Evolutionary conservation across 1,140 invertebrate species (phyloP).

Genomic region (Xylocopa sonorina): DNA sequence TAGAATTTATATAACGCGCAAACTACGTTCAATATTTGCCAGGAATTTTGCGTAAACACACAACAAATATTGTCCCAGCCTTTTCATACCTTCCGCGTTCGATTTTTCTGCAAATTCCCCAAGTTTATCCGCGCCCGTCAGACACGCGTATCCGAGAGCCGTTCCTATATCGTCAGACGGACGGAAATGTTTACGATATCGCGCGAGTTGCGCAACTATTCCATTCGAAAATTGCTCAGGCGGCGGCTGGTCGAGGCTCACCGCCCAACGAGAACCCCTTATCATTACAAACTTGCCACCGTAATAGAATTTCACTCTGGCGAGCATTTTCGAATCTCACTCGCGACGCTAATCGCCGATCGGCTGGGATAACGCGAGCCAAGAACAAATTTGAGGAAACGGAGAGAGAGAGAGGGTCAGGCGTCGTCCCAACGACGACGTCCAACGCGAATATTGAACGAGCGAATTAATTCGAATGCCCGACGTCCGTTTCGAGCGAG

Average conservation of each 20-base stretch:
- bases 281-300: too few relatives aligned
- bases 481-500: neutral
- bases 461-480: slow-evolving; percentile 6
- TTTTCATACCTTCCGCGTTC: neutral
- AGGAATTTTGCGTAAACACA: slow-evolving; percentile 14
- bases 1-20: slow-evolving; percentile 9
- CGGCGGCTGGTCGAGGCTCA: too few relatives aligned
- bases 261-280: too few relatives aligned
- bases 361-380: too few relatives aligned
- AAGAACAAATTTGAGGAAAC: too few relatives aligned
- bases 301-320: too few relatives aligned
- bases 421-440: neutral
- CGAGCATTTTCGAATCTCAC: too few relatives aligned
- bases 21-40: slow-evolving; percentile 18
- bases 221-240: too few relatives aligned
- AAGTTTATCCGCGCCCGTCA: neutral
- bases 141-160: neutral
- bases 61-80: slow-evolving; percentile 8
- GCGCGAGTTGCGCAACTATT: too few relatives aligned
- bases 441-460: slow-evolving; percentile 2
- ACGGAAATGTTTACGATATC: neutral
- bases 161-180: too few relatives aligned
- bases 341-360: neutral
- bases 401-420: too few relatives aligned
- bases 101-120: neutral